Evolutionary conservation across 2,113 vertebrate species (phyloP), one percentile per base, ranked within the genome.

Genomic region (Catagonus wagneri): DNA sequence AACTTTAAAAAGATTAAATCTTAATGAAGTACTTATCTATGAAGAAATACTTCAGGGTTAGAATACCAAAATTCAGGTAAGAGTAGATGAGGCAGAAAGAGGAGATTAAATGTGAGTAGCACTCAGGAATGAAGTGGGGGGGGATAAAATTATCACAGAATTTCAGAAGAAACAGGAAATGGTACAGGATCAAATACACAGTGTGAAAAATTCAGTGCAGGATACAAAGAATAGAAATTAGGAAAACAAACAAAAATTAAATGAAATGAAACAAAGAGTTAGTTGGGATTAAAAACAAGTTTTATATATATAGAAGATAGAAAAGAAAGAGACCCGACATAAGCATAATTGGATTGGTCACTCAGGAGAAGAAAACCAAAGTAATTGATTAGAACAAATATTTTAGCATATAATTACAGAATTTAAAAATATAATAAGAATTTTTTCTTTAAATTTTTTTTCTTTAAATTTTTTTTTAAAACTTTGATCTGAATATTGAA

Each of bases 131-230:
- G 50, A 75, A 69, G n/a, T 54, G 9, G 16, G 3, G 27, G 4
- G 20, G 17, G 36, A 69, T 72, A 14, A 75, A 74, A 83, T 85
- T 17, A 29, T 71, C 27, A 76, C 23, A 29, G 56, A 83, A 88
- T 29, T 94, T 3, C 81, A 83, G 80, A 92, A 39, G 36, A 93
- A 86, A 83, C 65, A 61, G 58, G 80, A 90, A 90, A 36, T 34
- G 34, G 32, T 58, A 0, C 60, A 90, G 90, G 60, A 56, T 56
- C 32, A 76, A 22, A 86, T 60, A 89, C 1, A 17, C 13, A n/a
- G 7, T 25, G 27, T 81, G 60, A 34, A 63, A 92, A 90, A 34
- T 2, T 9, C 27, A 78, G 14, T n/a, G 15, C 27, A 52, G 63
- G 50, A 83, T 12, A 12, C 20, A 79, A 29, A 65, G 25, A 29